Evolutionary conservation across 2,888 invertebrate genomes (phyloP).

Genomic region (Chrysolina oricalcia): DNA sequence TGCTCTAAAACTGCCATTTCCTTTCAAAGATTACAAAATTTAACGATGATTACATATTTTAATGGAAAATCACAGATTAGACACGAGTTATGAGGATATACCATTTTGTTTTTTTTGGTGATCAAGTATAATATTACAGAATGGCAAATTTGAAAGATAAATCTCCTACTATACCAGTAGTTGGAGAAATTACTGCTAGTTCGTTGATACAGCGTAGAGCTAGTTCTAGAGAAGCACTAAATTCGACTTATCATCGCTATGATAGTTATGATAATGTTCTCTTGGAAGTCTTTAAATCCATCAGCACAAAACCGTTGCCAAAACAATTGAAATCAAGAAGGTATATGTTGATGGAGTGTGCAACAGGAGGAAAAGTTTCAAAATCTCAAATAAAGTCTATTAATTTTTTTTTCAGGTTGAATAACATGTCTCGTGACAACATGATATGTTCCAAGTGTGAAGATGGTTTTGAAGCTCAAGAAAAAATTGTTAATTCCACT

Average conservation of each 20-base stretch:
- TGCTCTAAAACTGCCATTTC: conserved; percentile 26
- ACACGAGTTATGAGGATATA: neutral
- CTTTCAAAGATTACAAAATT: conserved; percentile 29
- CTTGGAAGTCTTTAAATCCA: conserved; percentile 40
- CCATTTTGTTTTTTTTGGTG: neutral
- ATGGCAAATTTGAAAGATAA: conserved; percentile 59
- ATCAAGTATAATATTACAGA: conserved; percentile 13
- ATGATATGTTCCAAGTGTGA: conserved; percentile 97
- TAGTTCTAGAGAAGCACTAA: conserved; percentile 60
- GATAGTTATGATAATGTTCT: conserved; percentile 62
- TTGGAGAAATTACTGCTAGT: conserved; percentile 63
- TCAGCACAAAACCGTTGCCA: conserved; percentile 31
- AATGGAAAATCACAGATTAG: neutral
- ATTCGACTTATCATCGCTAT: conserved; percentile 54
- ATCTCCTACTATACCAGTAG: conserved; percentile 65
- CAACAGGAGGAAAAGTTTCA: neutral
- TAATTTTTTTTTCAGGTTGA: conserved; percentile 68
- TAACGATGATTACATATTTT: conserved; percentile 24
- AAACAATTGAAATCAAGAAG: conserved; percentile 40
- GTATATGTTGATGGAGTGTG: conserved; percentile 23
- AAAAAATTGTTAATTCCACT: conserved; percentile 98
- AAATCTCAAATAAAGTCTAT: neutral
- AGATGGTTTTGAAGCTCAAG: conserved; percentile 96
- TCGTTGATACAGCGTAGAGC: conserved; percentile 63
- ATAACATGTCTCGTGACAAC: conserved; percentile 88